phyloP scores from a whole-genome alignment of 2,797 vertebrate species.

The Erpetoichthys calabaricus region DNA sequence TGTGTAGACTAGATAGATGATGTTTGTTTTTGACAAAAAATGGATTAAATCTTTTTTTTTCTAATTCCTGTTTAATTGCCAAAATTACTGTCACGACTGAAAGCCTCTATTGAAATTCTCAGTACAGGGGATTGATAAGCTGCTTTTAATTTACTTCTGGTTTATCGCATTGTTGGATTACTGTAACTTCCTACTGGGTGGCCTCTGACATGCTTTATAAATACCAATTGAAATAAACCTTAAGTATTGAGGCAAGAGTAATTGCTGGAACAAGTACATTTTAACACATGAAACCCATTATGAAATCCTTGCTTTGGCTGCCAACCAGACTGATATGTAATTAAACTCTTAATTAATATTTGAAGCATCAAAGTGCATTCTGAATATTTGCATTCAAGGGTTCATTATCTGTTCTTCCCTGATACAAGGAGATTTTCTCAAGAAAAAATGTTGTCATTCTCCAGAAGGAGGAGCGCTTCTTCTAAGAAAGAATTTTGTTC shows the following conservation, averaged over 20 bases:
- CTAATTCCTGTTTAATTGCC: neutral
- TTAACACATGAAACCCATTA: neutral
- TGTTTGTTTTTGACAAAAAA: no score
- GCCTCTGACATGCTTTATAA: slow-evolving; percentile 1
- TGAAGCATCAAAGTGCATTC: no score
- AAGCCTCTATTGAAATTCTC: neutral
- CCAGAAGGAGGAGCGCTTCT: no score
- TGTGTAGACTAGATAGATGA: no score
- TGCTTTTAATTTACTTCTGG: neutral
- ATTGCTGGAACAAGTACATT: neutral
- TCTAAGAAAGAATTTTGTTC: no score
- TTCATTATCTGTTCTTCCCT: no score
- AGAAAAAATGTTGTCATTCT: no score
- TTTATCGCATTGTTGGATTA: slow-evolving; percentile 6
- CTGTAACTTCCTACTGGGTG: neutral
- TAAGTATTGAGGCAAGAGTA: neutral
- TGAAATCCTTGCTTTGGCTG: neutral
- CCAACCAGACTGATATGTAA: neutral
- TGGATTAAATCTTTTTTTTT: neutral
- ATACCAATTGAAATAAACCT: neutral
- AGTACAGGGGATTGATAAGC: neutral
- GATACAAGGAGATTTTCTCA: no score
- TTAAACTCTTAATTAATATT: no score
- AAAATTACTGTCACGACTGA: neutral
- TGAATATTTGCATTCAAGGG: no score